A percentile compares a stretch with the other conserved stretches of the same genome.
phyloP scores from a whole-genome alignment of 2,888 invertebrate genomes.

The Yponomeuta sedellus region DNA sequence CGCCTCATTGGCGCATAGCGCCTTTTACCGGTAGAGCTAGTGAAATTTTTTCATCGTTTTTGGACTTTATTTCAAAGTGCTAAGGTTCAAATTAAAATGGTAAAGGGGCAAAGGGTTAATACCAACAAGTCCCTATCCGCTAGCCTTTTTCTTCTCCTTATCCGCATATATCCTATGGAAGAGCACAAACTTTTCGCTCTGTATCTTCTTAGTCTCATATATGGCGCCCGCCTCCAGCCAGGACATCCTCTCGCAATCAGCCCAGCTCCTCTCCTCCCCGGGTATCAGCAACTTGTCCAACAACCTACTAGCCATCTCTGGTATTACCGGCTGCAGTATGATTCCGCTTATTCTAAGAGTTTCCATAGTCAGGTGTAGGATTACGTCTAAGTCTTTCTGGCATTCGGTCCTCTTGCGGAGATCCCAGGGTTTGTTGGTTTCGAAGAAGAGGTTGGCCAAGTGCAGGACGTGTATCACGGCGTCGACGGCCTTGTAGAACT shows the following conservation, averaged over 20 bases:
- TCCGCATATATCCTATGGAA: constrained; percentile 61
- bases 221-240: constrained; percentile 58
- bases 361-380: constrained; percentile 91
- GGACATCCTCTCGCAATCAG: constrained; percentile 52
- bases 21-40: too few relatives aligned
- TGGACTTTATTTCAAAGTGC: too few relatives aligned
- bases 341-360: constrained; percentile 87
- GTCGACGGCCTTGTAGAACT: constrained; percentile 90
- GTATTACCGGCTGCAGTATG: constrained; percentile 90
- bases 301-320: constrained; percentile 80
- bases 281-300: constrained; percentile 81
- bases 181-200: constrained; percentile 59
- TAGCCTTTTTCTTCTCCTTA: constrained; percentile 49
- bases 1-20: too few relatives aligned
- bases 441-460: constrained; percentile 90
- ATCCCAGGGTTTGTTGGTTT: constrained; percentile 92
- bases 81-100: too few relatives aligned
- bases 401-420: constrained; percentile 79
- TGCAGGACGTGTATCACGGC: constrained; percentile 84
- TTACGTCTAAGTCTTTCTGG: constrained; percentile 79
- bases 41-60: too few relatives aligned
- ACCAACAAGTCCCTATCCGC: neutral
- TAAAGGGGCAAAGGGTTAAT: too few relatives aligned
- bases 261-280: constrained; percentile 47
- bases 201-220: constrained; percentile 54